Percentiles rank a stretch among this genome's conserved stretches.
phyloP scores from a whole-genome alignment of 2,797 vertebrate species.

The Enteromius mattozi region DNA sequence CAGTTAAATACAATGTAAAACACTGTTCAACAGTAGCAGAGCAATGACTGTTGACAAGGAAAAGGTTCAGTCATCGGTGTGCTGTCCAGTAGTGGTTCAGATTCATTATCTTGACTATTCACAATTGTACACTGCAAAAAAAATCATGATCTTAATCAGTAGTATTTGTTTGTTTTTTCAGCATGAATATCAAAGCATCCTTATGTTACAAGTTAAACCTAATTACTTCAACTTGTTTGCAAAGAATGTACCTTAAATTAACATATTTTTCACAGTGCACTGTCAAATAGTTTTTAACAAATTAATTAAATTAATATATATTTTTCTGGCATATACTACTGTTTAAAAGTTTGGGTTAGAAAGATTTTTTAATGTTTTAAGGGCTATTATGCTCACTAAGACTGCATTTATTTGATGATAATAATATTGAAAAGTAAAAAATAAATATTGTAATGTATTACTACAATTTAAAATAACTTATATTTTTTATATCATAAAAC shows the following conservation, averaged over 20 bases:
- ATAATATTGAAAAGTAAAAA: background rate
- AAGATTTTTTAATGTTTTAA: background rate
- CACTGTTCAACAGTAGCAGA: background rate
- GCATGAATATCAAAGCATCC: background rate
- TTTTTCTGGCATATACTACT: background rate
- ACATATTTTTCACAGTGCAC: background rate
- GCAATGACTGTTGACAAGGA: slow-evolving; percentile 49
- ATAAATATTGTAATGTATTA: background rate
- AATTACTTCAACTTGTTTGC: background rate
- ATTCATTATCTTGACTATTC: slow-evolving; percentile 34
- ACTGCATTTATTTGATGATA: background rate
- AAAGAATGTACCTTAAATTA: background rate
- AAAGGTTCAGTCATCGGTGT: slow-evolving; percentile 68
- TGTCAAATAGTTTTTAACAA: background rate
- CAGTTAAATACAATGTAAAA: slow-evolving; percentile 10
- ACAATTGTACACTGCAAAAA: background rate
- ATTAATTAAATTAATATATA: background rate
- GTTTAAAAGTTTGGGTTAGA: background rate
- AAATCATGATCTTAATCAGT: background rate
- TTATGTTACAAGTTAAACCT: background rate
- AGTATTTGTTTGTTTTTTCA: background rate
- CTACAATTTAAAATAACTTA: background rate
- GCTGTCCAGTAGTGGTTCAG: slow-evolving; percentile 41
- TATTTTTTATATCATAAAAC: background rate
- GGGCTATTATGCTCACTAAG: background rate